Evolutionary conservation across 2,888 invertebrate species (phyloP).

Genomic region (Ophonus ardosiacus): DNA sequence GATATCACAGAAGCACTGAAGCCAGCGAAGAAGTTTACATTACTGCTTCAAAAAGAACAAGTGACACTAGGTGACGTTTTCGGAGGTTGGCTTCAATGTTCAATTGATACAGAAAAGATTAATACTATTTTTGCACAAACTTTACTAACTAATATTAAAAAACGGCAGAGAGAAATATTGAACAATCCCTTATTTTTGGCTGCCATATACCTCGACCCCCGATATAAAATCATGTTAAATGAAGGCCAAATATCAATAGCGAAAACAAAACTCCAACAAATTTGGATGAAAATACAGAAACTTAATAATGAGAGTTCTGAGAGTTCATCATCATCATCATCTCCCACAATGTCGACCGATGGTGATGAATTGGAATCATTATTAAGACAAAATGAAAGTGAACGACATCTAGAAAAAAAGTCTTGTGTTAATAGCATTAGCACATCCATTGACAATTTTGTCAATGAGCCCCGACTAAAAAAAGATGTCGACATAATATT

Average conservation of each 20-base stretch:
- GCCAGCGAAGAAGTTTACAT: neutral
- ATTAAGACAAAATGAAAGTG: no score
- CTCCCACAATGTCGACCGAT: no score
- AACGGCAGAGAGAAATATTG: neutral
- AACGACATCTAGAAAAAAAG: no score
- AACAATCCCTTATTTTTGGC: neutral
- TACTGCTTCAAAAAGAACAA: neutral
- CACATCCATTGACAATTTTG: no score
- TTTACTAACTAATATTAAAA: neutral
- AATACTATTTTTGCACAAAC: neutral
- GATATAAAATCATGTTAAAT: slow-evolving; percentile 8
- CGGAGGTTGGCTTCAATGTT: neutral
- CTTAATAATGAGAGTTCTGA: no score
- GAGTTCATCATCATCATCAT: no score
- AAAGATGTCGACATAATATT: neutral
- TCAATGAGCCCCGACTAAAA: no score
- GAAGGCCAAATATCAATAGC: neutral
- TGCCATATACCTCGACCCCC: neutral
- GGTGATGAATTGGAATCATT: no score
- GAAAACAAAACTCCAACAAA: neutral
- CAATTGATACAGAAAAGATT: neutral
- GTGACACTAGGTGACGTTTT: neutral
- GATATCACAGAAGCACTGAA: neutral
- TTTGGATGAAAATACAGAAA: no score
- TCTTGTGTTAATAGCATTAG: no score